Evolutionary conservation across 2,888 invertebrate genomes (phyloP).

Genomic region (Ceraclea dissimilis): DNA sequence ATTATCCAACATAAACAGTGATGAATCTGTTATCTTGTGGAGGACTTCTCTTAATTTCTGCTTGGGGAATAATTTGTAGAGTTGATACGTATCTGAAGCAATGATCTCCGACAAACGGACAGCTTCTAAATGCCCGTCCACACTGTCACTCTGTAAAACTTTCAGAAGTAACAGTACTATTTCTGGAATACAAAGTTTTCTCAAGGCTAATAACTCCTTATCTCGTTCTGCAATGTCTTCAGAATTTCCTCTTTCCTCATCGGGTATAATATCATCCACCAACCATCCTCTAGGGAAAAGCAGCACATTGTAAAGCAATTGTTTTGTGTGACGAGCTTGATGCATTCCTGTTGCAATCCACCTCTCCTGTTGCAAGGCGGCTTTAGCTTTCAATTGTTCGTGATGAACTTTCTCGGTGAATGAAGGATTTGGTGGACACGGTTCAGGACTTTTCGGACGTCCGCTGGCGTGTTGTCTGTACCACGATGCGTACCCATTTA

Average conservation of each 20-base stretch:
- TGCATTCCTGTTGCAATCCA: conserved; percentile 64
- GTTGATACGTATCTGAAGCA: conserved; percentile 66
- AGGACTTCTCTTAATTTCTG: conserved; percentile 70
- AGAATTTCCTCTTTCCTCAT: conserved; percentile 37
- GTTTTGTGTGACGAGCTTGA: conserved; percentile 69
- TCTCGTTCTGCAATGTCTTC: conserved; percentile 48
- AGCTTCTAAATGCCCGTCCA: conserved; percentile 63
- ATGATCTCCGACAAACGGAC: conserved; percentile 70
- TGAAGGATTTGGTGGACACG: conserved; percentile 51
- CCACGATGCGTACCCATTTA: conserved; percentile 87
- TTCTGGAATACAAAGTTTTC: conserved; percentile 79
- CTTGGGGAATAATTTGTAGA: conserved; percentile 76
- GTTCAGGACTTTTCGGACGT: conserved; percentile 64
- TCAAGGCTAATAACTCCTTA: conserved; percentile 66
- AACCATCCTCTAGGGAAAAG: conserved; percentile 91
- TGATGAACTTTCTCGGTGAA: conserved; percentile 85
- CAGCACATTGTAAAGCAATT: conserved; percentile 76
- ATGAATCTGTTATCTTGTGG: conserved; percentile 70
- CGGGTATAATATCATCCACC: conserved; percentile 56
- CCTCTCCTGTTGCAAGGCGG: conserved; percentile 67
- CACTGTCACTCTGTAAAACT: conserved; percentile 68
- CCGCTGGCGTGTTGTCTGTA: conserved; percentile 73
- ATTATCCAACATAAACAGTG: conserved; percentile 64
- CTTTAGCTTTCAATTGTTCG: conserved; percentile 76
- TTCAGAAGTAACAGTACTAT: conserved; percentile 69